A percentile compares a stretch with the other conserved stretches of the same genome.
Evolutionary conservation across 2,113 vertebrate species (phyloP).

Genomic region (Rallus limicola): DNA sequence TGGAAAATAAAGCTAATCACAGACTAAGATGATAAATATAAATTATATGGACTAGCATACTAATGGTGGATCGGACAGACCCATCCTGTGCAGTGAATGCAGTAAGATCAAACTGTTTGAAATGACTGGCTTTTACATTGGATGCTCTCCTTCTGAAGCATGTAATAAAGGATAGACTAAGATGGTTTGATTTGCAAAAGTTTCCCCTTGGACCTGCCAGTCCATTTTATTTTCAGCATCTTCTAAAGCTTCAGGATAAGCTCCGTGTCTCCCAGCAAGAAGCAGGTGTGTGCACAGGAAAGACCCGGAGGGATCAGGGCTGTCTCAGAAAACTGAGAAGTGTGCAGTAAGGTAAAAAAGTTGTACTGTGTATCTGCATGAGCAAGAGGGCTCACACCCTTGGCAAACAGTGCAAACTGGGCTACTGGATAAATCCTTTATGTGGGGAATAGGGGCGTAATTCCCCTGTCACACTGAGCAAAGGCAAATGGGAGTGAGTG

Average conservation of each 20-base stretch:
- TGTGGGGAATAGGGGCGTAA: not conserved
- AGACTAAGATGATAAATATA: slow-evolving; percentile 30
- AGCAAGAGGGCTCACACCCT: not conserved
- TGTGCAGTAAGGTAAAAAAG: slow-evolving; percentile 2
- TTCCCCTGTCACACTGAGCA: not conserved
- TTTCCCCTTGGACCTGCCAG: not conserved
- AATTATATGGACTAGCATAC: not conserved
- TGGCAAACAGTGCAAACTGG: slow-evolving; percentile 18
- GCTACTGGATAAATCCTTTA: not conserved
- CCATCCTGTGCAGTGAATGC: not conserved
- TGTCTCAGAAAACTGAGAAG: not conserved
- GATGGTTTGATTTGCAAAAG: not conserved
- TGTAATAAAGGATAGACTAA: not conserved
- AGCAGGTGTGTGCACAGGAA: not conserved
- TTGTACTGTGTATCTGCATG: not conserved
- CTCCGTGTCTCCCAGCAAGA: not conserved
- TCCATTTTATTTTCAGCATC: not conserved
- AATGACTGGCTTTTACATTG: not conserved
- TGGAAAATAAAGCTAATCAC: slow-evolving; percentile 55
- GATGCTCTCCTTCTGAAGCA: not conserved
- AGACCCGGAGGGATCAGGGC: not conserved
- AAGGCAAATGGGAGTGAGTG: not conserved
- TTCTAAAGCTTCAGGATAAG: not conserved
- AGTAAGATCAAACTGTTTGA: not conserved
- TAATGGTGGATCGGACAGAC: not conserved